phyloP scores from a whole-genome alignment of 2,888 invertebrate genomes.

The Agrochola lychnidis region DNA sequence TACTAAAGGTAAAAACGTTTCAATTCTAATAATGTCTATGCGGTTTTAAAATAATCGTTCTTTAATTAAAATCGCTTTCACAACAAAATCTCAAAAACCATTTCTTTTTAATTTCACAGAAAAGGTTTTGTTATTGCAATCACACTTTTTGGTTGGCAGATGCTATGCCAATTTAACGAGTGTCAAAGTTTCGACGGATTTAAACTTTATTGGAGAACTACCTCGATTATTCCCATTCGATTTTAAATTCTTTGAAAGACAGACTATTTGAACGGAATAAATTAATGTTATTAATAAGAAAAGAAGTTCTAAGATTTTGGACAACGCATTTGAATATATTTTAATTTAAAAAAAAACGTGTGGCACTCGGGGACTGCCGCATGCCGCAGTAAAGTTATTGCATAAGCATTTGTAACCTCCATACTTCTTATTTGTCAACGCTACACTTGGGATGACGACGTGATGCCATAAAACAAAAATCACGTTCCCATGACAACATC shows the following conservation, averaged over 20 bases:
- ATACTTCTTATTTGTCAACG: no score
- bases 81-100: background rate
- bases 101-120: slow-evolving; percentile 4
- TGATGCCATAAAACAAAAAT: no score
- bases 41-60: background rate
- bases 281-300: background rate
- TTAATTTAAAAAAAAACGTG: background rate
- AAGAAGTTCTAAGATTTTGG: background rate
- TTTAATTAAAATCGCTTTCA: background rate
- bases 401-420: no score
- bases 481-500: no score
- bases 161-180: background rate
- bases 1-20: slow-evolving; percentile 3
- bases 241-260: background rate
- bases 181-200: background rate
- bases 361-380: no score
- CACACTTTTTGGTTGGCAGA: background rate
- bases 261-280: background rate
- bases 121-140: background rate
- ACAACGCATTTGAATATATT: background rate
- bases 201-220: background rate
- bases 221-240: background rate
- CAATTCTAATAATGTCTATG: background rate
- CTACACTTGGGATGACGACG: no score
- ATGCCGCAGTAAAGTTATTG: no score